These are phyloP conservation scores for Gobio gobio DNA, from an alignment of 2,113 vertebrate species.

Conservation along the genomic window DNA sequence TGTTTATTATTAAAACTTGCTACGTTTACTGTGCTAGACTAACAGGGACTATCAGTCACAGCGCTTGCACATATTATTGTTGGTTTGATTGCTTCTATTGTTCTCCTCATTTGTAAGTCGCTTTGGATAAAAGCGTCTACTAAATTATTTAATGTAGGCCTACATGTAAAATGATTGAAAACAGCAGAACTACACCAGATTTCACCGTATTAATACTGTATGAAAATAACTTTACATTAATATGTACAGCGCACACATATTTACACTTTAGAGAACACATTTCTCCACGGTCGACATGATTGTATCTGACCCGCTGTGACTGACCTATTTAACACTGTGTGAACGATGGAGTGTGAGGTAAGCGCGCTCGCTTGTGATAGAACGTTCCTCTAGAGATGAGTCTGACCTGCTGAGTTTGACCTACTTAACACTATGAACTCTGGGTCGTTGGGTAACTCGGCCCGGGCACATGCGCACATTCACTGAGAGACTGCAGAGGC, in stretches of 20 bases:
- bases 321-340: slow-evolving; percentile 35
- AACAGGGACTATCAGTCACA: no score
- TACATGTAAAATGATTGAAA: background rate
- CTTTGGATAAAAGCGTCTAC: no score
- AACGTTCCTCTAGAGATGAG: background rate
- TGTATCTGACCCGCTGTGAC: slow-evolving; percentile 10
- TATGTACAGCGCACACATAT: background rate
- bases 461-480: slow-evolving; percentile 3
- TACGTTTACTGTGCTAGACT: no score
- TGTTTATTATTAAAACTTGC: no score
- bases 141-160: background rate
- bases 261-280: background rate
- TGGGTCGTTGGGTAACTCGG: background rate
- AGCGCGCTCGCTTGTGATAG: background rate
- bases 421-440: slow-evolving; percentile 34
- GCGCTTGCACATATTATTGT: no score
- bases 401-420: slow-evolving; percentile 50
- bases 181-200: background rate
- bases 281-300: background rate
- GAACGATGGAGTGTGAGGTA: background rate
- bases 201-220: background rate
- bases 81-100: no score
- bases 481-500: background rate
- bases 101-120: no score
- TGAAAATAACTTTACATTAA: background rate